Evolutionary conservation across 2,113 vertebrate genomes (phyloP), one percentile per base, ranked within the genome.

Genomic region (Seriola dumerili): DNA sequence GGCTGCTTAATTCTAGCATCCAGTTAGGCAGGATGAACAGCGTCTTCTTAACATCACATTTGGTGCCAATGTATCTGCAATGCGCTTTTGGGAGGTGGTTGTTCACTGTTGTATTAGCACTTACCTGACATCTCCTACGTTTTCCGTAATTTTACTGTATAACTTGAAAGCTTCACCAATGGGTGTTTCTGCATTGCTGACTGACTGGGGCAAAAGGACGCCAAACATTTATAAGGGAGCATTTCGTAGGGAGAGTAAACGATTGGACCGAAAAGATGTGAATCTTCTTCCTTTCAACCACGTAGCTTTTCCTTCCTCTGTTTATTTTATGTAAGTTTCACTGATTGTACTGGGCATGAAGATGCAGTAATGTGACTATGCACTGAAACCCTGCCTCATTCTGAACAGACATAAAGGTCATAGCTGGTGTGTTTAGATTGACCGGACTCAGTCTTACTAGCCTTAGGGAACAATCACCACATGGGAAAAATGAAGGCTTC

Each of bases 31-130:
- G 46, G 14, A 77, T 21, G 40, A 81, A 76, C 78, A 14, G 8
- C 8, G 42, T 89, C 6, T 83, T 72, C 36, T 17, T 64, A 13
- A 63, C 80, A 54, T 87, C 83, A 25, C 64, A 72, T 67, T 82
- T 83, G 68, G 87, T 94, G 94, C 94, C 95, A 94, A 93, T 86
- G 13, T 42, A 65, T 81, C 59, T 67, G 65, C 85, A 46, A 72
- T 42, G 36, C n/a, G 32, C 65, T 72, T 86, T 68, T 83, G 29
- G 64, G 52, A 70, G 66, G 25, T 80, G 66, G 63, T 42, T 62
- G 62, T 71, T 85, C 54, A 59, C 54, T 40, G 68, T 66, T 61
- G 78, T 79, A 62, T 88, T 83, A 83, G 67, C 72, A 73, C 42
- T 84, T 75, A 32, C n/a, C 73, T 68, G 64, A 29, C 50, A 23